These are phyloP conservation scores for Myotis davidii DNA, from an alignment of 2,113 vertebrate species.

Conservation along the genomic window DNA sequence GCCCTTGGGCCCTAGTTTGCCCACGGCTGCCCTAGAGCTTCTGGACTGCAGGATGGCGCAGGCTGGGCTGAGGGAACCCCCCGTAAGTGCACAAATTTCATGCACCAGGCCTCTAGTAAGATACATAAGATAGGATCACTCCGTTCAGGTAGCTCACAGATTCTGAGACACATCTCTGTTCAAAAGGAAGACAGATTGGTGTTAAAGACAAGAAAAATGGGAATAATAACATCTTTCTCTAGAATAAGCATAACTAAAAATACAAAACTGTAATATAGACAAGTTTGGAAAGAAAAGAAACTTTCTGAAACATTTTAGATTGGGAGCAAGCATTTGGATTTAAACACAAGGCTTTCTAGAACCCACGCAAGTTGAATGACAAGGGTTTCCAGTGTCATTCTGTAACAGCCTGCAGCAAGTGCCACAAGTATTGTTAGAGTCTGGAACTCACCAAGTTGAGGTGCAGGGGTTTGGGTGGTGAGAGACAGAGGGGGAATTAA, in stretches of 20 bases:
- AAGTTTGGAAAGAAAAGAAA: background rate
- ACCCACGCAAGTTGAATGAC: background rate
- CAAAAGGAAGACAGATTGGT: background rate
- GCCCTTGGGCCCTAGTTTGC: too few relatives aligned
- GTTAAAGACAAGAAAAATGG: background rate
- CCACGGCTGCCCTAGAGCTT: too few relatives aligned
- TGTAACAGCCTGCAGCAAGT: background rate
- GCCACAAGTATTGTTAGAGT: background rate
- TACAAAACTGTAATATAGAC: background rate
- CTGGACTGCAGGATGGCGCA: too few relatives aligned
- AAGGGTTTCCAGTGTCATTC: background rate
- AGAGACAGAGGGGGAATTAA: background rate
- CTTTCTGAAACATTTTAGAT: slow-evolving; percentile 1
- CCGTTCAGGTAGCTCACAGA: background rate
- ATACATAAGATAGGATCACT: background rate
- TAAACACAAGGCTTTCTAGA: background rate
- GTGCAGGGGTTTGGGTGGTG: background rate
- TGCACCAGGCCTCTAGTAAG: too few relatives aligned
- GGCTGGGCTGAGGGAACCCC: too few relatives aligned
- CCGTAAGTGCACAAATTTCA: too few relatives aligned
- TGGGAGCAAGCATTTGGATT: background rate
- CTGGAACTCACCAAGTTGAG: background rate
- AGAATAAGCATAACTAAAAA: background rate
- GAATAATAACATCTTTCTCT: background rate
- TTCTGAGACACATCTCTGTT: background rate